Evolutionary conservation across 2,113 vertebrate species (phyloP).

Genomic region (Athene cunicularia): DNA sequence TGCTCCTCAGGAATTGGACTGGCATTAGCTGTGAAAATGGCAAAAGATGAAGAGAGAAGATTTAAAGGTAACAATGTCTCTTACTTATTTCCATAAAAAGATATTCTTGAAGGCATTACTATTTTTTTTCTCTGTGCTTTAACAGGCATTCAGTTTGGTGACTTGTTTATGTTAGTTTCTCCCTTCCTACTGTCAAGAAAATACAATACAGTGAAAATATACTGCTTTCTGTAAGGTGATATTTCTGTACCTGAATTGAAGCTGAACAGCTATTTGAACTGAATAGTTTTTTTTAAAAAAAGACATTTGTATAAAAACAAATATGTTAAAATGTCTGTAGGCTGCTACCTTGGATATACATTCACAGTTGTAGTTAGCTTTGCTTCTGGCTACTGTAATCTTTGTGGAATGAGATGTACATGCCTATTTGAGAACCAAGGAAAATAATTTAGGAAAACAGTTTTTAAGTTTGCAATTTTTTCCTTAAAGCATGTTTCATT

Average conservation of each 20-base stretch:
- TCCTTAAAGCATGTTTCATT: not conserved
- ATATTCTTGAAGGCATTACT: not conserved
- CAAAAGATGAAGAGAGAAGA: conserved; percentile 86
- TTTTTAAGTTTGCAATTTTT: not conserved
- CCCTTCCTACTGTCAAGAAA: not conserved
- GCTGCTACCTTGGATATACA: not conserved
- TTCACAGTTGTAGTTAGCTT: not conserved
- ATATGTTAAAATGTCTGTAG: not conserved
- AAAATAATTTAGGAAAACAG: not conserved
- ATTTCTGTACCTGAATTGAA: not conserved
- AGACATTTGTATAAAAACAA: not conserved
- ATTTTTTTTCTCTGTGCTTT: not conserved
- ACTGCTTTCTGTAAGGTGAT: not conserved
- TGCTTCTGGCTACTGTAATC: not conserved
- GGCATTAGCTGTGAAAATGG: conserved; percentile 82
- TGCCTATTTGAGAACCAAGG: not conserved
- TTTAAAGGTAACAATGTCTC: conserved; percentile 82
- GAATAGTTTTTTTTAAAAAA: not conserved
- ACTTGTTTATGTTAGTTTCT: not conserved
- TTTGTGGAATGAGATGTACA: not conserved
- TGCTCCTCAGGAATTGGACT: conserved; percentile 89
- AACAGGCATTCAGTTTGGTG: not conserved
- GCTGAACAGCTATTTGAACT: not conserved
- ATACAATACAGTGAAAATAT: not conserved
- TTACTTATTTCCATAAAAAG: not conserved